A percentile compares a stretch with the other conserved stretches of the same genome.
Evolutionary conservation across 2,797 vertebrate species (phyloP).

Genomic region (Chiropotes sagulatus): DNA sequence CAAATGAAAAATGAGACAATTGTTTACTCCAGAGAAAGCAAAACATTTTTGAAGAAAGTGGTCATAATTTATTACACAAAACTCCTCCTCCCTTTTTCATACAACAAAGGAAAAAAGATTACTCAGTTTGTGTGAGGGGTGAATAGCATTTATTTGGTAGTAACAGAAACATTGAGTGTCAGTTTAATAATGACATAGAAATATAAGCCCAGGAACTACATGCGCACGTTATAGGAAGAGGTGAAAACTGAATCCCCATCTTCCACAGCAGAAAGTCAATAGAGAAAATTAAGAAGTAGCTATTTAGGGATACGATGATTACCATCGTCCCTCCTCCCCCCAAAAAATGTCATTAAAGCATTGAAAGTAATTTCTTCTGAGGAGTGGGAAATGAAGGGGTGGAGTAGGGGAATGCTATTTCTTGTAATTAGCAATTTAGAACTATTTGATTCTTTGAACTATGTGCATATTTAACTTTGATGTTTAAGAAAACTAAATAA

Average conservation of each 20-base stretch:
- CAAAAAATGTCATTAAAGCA: not conserved
- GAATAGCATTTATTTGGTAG: not conserved
- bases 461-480: not conserved
- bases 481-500: not conserved
- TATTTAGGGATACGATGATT: not conserved
- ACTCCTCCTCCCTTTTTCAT: not conserved
- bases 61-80: not conserved
- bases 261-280: not conserved
- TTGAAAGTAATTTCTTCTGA: not conserved
- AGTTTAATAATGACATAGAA: not conserved
- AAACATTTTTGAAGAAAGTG: not conserved
- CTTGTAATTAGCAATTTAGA: not conserved
- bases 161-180: not conserved
- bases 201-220: not conserved
- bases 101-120: conserved; percentile 8
- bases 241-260: not conserved
- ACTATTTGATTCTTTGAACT: not conserved
- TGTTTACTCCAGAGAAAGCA: not conserved
- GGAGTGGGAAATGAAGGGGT: not conserved
- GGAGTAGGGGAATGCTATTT: not conserved
- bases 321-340: not conserved
- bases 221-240: not conserved
- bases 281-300: not conserved
- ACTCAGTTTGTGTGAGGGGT: not conserved
- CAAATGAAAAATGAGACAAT: not conserved